A percentile compares a stretch with the other conserved stretches of the same genome.
phyloP scores from a whole-genome alignment of 1,140 invertebrate genomes.

The Drosophila paulistorum region DNA sequence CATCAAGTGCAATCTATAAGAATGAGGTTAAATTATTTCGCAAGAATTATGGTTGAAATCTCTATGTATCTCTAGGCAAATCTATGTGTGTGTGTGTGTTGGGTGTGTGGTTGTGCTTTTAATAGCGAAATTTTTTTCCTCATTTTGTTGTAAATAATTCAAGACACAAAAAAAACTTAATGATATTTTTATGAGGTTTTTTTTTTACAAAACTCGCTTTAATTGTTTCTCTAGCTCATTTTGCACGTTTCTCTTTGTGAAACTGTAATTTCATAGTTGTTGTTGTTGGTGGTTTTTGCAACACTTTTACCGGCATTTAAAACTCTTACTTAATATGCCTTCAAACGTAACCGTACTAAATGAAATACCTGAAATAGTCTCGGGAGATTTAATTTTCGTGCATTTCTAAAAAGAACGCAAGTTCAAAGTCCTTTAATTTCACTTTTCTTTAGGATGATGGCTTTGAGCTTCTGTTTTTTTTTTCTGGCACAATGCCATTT shows the following conservation, averaged over 20 bases:
- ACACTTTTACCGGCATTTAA: conserved; percentile 7
- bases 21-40: conserved; percentile 60
- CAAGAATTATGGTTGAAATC: conserved; percentile 49
- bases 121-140: conserved; percentile 20
- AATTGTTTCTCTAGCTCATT: conserved; percentile 43
- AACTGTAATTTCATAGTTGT: conserved; percentile 1
- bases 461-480: conserved; percentile 1
- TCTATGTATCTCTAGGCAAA: not conserved
- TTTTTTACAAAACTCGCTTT: conserved; percentile 26
- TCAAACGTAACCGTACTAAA: not conserved
- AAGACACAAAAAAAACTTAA: not conserved
- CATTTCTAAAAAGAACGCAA: not conserved
- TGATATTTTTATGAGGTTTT: conserved; percentile 19
- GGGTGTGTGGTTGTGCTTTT: not conserved
- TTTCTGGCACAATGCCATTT: conserved; percentile 45
- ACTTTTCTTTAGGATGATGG: conserved; percentile 7
- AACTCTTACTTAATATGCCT: not conserved
- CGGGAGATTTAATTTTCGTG: not conserved
- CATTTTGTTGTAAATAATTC: conserved; percentile 33
- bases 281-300: conserved; percentile 9
- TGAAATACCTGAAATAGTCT: no score
- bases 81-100: not conserved
- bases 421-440: conserved; percentile 2
- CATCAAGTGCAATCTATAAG: conserved; percentile 49
- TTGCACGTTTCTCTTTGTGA: conserved; percentile 49